These are phyloP conservation scores for Heliocidaris erythrogramma DNA, from an alignment of 35 echinoderm and acorn worm genomes.

Conservation along the genomic window DNA sequence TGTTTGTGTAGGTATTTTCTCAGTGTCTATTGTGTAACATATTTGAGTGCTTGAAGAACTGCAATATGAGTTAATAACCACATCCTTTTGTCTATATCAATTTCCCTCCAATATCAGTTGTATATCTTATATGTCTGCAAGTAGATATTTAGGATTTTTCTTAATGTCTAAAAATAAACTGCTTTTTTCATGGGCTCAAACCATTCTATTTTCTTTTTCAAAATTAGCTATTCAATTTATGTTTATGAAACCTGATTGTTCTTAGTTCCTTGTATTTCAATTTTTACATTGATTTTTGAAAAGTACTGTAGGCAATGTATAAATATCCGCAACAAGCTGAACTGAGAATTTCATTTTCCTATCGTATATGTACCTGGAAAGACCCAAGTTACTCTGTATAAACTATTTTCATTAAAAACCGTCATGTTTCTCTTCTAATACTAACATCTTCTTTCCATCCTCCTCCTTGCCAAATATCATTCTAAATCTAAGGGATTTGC, in stretches of 20 bases:
- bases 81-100: no score
- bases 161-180: no score
- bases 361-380: not conserved
- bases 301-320: not conserved
- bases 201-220: not conserved
- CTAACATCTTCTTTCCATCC: slow-evolving; percentile 14
- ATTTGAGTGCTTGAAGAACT: no score
- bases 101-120: no score
- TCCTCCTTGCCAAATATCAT: not conserved
- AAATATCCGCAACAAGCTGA: not conserved
- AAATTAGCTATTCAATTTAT: not conserved
- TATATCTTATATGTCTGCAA: no score
- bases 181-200: not conserved
- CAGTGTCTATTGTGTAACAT: no score
- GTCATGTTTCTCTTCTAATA: not conserved
- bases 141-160: no score
- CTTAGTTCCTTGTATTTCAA: not conserved
- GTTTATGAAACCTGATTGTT: not conserved
- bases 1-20: no score
- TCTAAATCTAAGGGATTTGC: not conserved
- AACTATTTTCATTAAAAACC: not conserved
- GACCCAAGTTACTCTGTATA: not conserved
- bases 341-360: not conserved
- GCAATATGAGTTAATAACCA: no score
- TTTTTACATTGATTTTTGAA: not conserved